Conservation (phyloP, 2,888 invertebrate genomes). For the Diaphora mendica region DNA sequence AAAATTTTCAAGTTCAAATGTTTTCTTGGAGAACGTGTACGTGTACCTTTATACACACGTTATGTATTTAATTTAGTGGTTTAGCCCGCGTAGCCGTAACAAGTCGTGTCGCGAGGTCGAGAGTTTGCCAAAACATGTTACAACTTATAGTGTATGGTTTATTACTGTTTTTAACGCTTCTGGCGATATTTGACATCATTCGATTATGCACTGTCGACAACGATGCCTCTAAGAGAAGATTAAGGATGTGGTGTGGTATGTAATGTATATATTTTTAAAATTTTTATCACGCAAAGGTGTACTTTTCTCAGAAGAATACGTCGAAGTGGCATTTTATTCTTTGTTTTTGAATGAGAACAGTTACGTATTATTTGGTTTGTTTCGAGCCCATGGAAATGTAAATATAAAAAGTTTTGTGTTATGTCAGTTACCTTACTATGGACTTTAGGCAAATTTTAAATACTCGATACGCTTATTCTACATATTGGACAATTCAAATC, state of each 20-base stretch:
- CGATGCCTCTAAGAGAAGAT: slow-evolving; percentile 43
- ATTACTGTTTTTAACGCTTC: slow-evolving; percentile 57
- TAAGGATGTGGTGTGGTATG: slow-evolving; percentile 57
- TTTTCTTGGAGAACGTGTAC: slow-evolving; percentile 32
- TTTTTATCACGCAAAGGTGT: slow-evolving; percentile 8
- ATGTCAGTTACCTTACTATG: not conserved
- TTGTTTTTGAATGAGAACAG: slow-evolving; percentile 9
- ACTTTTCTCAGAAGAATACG: slow-evolving; percentile 19
- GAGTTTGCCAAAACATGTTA: slow-evolving; percentile 54
- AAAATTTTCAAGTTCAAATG: slow-evolving; percentile 31
- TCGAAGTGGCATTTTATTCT: not conserved
- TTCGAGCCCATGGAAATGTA: not conserved
- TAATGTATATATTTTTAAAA: slow-evolving; percentile 18
- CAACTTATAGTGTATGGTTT: slow-evolving; percentile 61
- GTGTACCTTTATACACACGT: slow-evolving; percentile 19
- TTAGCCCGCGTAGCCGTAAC: slow-evolving; percentile 27
- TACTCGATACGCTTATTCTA: not conserved
- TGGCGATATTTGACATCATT: slow-evolving; percentile 63
- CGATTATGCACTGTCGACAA: slow-evolving; percentile 55
- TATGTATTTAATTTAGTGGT: slow-evolving; percentile 37
- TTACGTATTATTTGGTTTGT: slow-evolving; percentile 1
- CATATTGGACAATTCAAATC: not conserved
- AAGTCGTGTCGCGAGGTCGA: slow-evolving; percentile 31
- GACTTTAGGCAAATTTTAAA: not conserved
- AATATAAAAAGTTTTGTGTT: not conserved